Evolutionary conservation across 2,888 invertebrate genomes (phyloP), one percentile per base, ranked within the genome.

Genomic region (Leptopterna dolabrata): DNA sequence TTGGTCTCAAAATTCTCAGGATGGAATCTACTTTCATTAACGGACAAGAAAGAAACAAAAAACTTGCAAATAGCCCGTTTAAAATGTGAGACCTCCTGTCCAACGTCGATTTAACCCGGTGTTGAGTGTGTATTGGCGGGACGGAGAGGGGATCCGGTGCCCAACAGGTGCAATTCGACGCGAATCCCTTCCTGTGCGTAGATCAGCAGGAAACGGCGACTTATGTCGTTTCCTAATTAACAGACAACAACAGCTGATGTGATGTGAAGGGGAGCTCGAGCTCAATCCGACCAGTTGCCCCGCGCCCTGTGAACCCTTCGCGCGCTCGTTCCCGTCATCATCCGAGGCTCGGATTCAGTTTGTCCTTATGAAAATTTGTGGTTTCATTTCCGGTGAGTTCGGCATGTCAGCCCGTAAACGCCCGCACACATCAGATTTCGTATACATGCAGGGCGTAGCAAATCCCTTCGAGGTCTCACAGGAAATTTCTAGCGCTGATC

Each of bases 181-280:
- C 83, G 70, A 83, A 85, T 85, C 85, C 41, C 29, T 71, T 45
- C 29, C 73, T 73, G 83, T 70, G 45, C 85, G 29, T 43, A 19
- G 30, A 24, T 19, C 76, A 27, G 45, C 85, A 85, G 85, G 85
- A 85, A 85, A 85, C 47, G 73, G 85, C 76, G 85, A 85, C 85
- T 85, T 85, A 85, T 85, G 73, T 85, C 71, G 85, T 85, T 85
- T 85, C 85, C 85, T 85, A 85, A 85, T 85, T 85, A 85, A 43
- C 73, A 45, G 19, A 29, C 85, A 19, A 45, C 27, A 24, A 51
- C 45, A 51, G 55, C 30, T 24, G 45, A 19, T 14, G 14, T 1
- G 45, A 55, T 4, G 16, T 9, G 36, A 73, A 30, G 47, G 73
- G 45, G 76, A 14, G 76, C 29, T 24, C 70, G n/a, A n/a, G 16